Base-by-base conservation (phyloP, 2,113 vertebrate species). In the Chlorodrepanis virens region DNA sequence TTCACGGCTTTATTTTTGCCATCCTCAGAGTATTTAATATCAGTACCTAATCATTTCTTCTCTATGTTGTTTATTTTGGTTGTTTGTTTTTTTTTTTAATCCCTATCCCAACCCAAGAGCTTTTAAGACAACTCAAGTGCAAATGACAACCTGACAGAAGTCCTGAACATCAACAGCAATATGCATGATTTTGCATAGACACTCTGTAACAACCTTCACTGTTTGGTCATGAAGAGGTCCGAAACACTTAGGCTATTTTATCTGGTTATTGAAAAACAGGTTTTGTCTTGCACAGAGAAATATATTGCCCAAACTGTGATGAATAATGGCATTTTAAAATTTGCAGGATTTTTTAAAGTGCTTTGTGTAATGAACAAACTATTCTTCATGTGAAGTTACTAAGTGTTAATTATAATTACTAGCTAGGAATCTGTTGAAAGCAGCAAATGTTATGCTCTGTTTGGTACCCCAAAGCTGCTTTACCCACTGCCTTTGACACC, bases 401-500 rank as follows among this genome's bases (percentile, higher is more conserved):
- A 60, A 64, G 35, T 86, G 77, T 95, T 97, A 95, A 96, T 97
- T 97, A 81, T 70, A 95, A 94, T 97, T 96, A 95, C 94, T 89
- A 80, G 97, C 97, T 97, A 96, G 91, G 82, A 94, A 65, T 67
- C 76, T 95, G 77, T 68, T 90, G 90, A 96, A 97, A 96, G 88
- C 87, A 53, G 90, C 88, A 88, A 96, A 92, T 74, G 74, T 91
- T 94, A 83, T 96, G 93, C 74, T 97, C 74, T 82, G 76, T 91
- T 96, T 95, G 84, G 89, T 95, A 88, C 97, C 97, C 97, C 96
- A 96, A 96, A 97, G 94, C 96, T 96, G 33, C 87, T 74, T 97
- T 97, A 91, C 89, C 93, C 84, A 92, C 92, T 95, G 94, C 94
- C 96, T 98, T 89, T 97, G 95, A 93, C 94, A 97, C 97, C 97